These are phyloP conservation scores for Phyllopteryx taeniolatus DNA, from an alignment of 2,113 vertebrate genomes.

Conservation along the genomic window DNA sequence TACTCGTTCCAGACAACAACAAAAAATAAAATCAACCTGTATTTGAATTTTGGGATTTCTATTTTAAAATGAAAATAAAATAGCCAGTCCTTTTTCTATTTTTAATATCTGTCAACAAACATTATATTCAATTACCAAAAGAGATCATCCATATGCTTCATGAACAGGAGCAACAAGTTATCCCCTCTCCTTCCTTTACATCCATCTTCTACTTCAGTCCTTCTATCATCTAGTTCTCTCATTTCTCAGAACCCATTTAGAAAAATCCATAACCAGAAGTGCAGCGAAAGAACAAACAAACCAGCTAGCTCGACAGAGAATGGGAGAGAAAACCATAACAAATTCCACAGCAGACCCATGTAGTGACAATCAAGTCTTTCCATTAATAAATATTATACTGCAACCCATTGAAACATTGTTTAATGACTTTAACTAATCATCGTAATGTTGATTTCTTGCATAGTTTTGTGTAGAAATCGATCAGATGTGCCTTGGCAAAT, in stretches of 20 bases:
- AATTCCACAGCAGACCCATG: slow-evolving; percentile 24
- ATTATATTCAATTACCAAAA: too few relatives aligned
- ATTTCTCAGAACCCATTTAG: slow-evolving; percentile 63
- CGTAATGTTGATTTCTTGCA: not conserved
- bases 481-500: not conserved
- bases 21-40: too few relatives aligned
- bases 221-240: slow-evolving; percentile 15
- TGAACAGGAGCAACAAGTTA: not conserved
- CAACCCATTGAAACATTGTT: not conserved
- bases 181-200: not conserved
- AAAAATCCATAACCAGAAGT: slow-evolving; percentile 61
- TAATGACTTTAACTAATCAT: not conserved
- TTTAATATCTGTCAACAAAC: too few relatives aligned
- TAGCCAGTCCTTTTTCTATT: too few relatives aligned
- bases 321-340: slow-evolving; percentile 19
- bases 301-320: slow-evolving; percentile 12
- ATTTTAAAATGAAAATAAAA: too few relatives aligned
- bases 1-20: too few relatives aligned
- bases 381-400: not conserved
- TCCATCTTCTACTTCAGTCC: slow-evolving; percentile 9
- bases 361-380: slow-evolving; percentile 9
- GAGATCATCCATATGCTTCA: not conserved
- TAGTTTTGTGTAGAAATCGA: not conserved
- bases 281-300: slow-evolving; percentile 32
- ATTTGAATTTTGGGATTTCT: too few relatives aligned